Percentiles rank a stretch among this genome's conserved stretches.
phyloP scores from a whole-genome alignment of 2,888 invertebrate species.

The Hirtodrosophila alboralis region DNA sequence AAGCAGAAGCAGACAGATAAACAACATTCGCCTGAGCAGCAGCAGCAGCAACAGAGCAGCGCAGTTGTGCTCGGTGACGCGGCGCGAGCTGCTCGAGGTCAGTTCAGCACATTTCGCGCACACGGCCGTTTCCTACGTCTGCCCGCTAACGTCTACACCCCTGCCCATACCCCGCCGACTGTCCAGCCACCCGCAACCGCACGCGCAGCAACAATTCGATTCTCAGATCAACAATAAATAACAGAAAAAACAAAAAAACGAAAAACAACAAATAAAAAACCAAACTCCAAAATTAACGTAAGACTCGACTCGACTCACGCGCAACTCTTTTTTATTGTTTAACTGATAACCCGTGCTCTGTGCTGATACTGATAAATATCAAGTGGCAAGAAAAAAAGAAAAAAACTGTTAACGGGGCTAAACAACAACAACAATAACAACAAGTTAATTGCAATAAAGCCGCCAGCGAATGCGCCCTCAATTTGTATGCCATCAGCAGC shows the following conservation, averaged over 20 bases:
- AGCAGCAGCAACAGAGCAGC: constrained; percentile 22
- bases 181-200: constrained; percentile 59
- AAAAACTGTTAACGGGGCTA: constrained; percentile 15
- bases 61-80: constrained; percentile 58
- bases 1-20: constrained; percentile 52
- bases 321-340: constrained; percentile 66
- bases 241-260: constrained; percentile 11
- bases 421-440: too few species aligned
- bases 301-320: constrained; percentile 55
- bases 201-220: constrained; percentile 28
- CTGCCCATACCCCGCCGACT: neutral
- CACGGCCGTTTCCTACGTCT: constrained; percentile 49
- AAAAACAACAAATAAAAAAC: constrained; percentile 25
- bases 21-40: constrained; percentile 47
- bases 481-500: constrained; percentile 72
- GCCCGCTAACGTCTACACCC: neutral
- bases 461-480: constrained; percentile 70
- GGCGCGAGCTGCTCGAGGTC: constrained; percentile 74
- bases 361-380: constrained; percentile 48
- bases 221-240: constrained; percentile 23
- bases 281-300: constrained; percentile 30
- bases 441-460: constrained; percentile 47
- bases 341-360: constrained; percentile 55
- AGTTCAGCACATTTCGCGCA: constrained; percentile 71
- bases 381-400: too few species aligned